A percentile compares a stretch with the other conserved stretches of the same genome.
Evolutionary conservation across 2,797 vertebrate genomes (phyloP).

Genomic region (Euthynnus affinis): DNA sequence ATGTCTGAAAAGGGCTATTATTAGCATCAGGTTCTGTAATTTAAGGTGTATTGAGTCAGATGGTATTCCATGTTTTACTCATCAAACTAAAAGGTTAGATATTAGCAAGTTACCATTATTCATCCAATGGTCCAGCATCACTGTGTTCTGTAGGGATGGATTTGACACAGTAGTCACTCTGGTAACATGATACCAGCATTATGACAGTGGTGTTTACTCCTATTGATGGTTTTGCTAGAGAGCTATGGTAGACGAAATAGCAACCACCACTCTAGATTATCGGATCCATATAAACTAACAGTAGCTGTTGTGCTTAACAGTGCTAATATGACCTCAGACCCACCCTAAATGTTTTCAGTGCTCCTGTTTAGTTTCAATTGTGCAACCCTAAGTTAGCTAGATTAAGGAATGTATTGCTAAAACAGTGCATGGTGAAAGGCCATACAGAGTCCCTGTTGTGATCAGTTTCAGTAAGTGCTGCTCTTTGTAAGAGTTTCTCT

Average conservation of each 20-base stretch:
- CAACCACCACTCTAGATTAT: not conserved
- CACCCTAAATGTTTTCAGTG: not conserved
- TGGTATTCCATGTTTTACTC: no score
- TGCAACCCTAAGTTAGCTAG: not conserved
- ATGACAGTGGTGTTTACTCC: not conserved
- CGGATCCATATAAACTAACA: not conserved
- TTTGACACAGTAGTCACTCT: not conserved
- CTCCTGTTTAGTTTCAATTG: conserved; percentile 10
- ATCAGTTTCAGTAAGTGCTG: conserved; percentile 30
- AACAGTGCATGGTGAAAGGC: conserved; percentile 31
- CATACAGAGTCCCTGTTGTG: conserved; percentile 41
- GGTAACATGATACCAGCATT: not conserved
- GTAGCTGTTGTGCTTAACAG: not conserved
- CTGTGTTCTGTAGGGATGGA: not conserved
- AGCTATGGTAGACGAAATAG: not conserved
- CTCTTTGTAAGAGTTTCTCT: conserved; percentile 34
- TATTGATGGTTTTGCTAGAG: not conserved
- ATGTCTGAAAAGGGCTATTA: no score
- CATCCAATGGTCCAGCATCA: no score
- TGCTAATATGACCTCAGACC: conserved; percentile 17
- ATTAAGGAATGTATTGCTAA: conserved; percentile 33
- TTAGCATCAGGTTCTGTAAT: no score
- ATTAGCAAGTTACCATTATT: no score
- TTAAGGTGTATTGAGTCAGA: no score
- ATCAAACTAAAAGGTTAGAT: no score